phyloP scores from a whole-genome alignment of 2,113 vertebrate genomes.

The human region GRCh38 chr11:13790501-13791000 shows the following conservation, averaged over 20 bases:
- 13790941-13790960: background rate
- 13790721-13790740: background rate
- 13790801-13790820: background rate
- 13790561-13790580: background rate
- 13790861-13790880: background rate
- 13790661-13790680: background rate
- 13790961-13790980: background rate
- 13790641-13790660: background rate
- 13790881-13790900: background rate
- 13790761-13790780: background rate
- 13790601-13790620: background rate
- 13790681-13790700: background rate
- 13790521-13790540: background rate
- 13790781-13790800: background rate
- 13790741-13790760: background rate
- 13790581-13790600: background rate
- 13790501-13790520: background rate
- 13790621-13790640: background rate
- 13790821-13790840: background rate
- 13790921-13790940: background rate
- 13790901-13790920: background rate
- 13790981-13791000: background rate
- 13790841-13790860: background rate
- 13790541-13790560: background rate
- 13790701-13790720: background rate